These are phyloP conservation scores for Volucella inflata DNA, from an alignment of 2,888 invertebrate species.

Conservation along the genomic window DNA sequence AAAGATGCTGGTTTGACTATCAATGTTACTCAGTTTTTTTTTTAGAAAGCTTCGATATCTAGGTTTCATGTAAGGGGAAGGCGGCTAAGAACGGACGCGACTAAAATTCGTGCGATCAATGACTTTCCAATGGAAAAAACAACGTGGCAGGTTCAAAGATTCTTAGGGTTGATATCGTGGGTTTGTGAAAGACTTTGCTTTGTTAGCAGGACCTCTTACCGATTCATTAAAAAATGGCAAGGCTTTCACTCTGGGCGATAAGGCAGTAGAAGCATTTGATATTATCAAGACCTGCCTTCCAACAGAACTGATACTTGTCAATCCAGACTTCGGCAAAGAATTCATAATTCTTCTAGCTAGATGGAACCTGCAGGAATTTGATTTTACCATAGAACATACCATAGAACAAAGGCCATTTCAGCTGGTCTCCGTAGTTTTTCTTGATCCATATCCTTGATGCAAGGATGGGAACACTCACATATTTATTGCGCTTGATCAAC, in stretches of 20 bases:
- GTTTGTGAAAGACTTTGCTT: not conserved
- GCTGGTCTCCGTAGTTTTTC: too few species aligned
- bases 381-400: too few species aligned
- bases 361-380: too few species aligned
- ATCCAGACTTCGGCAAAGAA: constrained; percentile 15
- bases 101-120: not conserved
- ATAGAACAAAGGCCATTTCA: too few species aligned
- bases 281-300: not conserved
- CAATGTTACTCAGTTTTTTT: constrained; percentile 11
- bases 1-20: too few species aligned
- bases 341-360: constrained; percentile 19
- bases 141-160: not conserved
- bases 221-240: not conserved
- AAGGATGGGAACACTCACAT: too few species aligned
- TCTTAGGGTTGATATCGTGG: constrained; percentile 5
- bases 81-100: constrained; percentile 21
- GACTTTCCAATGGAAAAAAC: constrained; percentile 14
- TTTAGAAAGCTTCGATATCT: constrained; percentile 15
- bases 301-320: not conserved
- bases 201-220: not conserved
- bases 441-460: too few species aligned
- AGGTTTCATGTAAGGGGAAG: constrained; percentile 30
- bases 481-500: too few species aligned
- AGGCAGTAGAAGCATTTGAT: not conserved
- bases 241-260: not conserved